Base-by-base conservation (phyloP, 2,113 vertebrate species). In the Microcebus ravelobensis region DNA sequence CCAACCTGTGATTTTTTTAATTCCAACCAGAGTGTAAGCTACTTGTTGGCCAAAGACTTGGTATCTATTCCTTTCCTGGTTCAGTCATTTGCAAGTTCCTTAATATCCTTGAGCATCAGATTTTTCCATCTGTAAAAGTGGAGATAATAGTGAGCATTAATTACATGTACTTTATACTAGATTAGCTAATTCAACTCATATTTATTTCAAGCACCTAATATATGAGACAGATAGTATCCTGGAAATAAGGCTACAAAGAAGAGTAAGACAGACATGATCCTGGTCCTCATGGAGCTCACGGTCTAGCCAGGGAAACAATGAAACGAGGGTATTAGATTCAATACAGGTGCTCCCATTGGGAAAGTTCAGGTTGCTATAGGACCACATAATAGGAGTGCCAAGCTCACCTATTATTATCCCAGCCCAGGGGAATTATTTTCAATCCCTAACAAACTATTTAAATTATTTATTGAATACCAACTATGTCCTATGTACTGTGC, bases 401-500 rank as follows among this genome's bases (percentile, higher is more conserved):
- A 82, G 39, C 34, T 88, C 34, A 82, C 52, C 23, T 55, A 25
- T 59, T 68, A 23, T 52, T 95, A 76, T n/a, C 65, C 12, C 23
- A 85, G 81, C 65, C 74, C 42, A 84, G n/a, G 73, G 67, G 67
- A 96, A 94, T 70, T 59, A 63, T 59, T 91, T 89, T 48, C 74
- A 95, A 61, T 48, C 12, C 6, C 45, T 73, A 84, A 68, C 36
- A 73, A 96, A 89, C 36, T 55, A 71, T 59, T 79, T 88, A 81
- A 88, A 81, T 93, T 94, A 70, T 61, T 83, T 96, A 70, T 94
- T 88, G 74, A 83, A 74, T 93, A 39, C 42, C 73, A 79, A 70
- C 77, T 89, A 27, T 59, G 14, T 63, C 81, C 55, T 63, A 89
- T 67, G 27, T 90, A 87, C 67, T 17, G 3, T 76, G n/a, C 34